Percentiles rank a stretch among this genome's conserved stretches.
Evolutionary conservation across 2,888 invertebrate genomes (phyloP).

Genomic region (Hetaerina titia): DNA sequence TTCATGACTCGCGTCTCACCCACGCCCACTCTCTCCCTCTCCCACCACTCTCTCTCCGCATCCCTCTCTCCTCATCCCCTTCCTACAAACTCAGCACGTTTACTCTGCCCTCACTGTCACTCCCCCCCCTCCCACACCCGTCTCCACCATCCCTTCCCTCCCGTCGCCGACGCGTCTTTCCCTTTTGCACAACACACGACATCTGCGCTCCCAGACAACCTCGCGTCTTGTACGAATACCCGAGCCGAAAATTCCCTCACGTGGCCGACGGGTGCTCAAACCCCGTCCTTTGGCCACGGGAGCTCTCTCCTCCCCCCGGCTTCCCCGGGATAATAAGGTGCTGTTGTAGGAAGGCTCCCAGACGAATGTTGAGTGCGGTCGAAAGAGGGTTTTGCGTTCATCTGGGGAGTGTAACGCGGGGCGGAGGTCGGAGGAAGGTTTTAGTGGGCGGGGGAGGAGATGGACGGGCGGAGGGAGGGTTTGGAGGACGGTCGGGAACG

Average conservation of each 20-base stretch:
- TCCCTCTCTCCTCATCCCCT: neutral
- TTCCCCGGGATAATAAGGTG: slow-evolving; percentile 33
- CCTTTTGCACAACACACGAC: neutral
- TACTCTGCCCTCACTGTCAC: slow-evolving; percentile 23
- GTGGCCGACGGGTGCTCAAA: slow-evolving; percentile 51
- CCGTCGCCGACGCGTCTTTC: neutral
- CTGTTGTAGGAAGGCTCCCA: slow-evolving; percentile 28
- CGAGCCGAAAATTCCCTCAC: slow-evolving; percentile 51
- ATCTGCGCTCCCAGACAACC: slow-evolving; percentile 49
- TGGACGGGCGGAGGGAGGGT: neutral
- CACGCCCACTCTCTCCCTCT: neutral
- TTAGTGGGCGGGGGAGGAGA: slow-evolving; percentile 1
- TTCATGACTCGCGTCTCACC: slow-evolving; percentile 25
- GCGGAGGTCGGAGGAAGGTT: neutral
- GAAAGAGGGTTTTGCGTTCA: slow-evolving; percentile 59
- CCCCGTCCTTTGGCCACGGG: slow-evolving; percentile 44
- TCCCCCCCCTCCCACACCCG: neutral
- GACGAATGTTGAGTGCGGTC: slow-evolving; percentile 41
- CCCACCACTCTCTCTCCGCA: neutral
- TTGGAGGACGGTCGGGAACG: neutral
- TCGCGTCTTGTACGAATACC: neutral
- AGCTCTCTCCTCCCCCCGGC: neutral
- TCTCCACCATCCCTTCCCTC: neutral
- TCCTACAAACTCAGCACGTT: neutral
- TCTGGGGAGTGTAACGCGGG: neutral